Conservation (phyloP, 2,888 invertebrate genomes). For the Junonia oenone region DNA sequence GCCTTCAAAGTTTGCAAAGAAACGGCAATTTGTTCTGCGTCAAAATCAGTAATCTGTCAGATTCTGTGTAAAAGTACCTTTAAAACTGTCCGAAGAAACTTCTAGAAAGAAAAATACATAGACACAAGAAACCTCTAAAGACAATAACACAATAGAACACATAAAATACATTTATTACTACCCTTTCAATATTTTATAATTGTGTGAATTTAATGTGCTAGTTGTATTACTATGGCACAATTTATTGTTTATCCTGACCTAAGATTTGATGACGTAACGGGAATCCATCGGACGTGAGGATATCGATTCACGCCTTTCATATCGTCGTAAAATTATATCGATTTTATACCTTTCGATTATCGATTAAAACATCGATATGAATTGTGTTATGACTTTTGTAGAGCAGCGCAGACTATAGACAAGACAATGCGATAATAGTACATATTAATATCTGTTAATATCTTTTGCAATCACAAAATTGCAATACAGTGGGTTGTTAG, state of each 20-base stretch:
- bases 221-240: not conserved
- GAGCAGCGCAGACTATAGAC: not conserved
- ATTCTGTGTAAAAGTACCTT: too few relatives aligned
- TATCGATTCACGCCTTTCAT: constrained; percentile 25
- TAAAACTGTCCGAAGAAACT: too few relatives aligned
- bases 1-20: too few relatives aligned
- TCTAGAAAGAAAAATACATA: too few relatives aligned
- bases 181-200: not conserved
- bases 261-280: constrained; percentile 11
- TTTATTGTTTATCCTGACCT: not conserved
- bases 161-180: too few relatives aligned
- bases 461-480: too few relatives aligned
- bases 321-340: constrained; percentile 44
- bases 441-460: too few relatives aligned
- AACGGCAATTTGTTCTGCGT: too few relatives aligned
- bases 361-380: constrained; percentile 22
- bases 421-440: not conserved
- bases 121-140: too few relatives aligned
- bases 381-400: not conserved
- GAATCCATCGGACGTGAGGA: constrained; percentile 14
- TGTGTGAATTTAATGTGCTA: not conserved
- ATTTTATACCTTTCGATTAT: constrained; percentile 34
- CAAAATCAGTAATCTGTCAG: too few relatives aligned
- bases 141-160: too few relatives aligned
- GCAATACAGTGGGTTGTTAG: too few relatives aligned